These are phyloP conservation scores for Leptopilina myrica DNA, from an alignment of 2,888 invertebrate genomes.

Conservation along the genomic window DNA sequence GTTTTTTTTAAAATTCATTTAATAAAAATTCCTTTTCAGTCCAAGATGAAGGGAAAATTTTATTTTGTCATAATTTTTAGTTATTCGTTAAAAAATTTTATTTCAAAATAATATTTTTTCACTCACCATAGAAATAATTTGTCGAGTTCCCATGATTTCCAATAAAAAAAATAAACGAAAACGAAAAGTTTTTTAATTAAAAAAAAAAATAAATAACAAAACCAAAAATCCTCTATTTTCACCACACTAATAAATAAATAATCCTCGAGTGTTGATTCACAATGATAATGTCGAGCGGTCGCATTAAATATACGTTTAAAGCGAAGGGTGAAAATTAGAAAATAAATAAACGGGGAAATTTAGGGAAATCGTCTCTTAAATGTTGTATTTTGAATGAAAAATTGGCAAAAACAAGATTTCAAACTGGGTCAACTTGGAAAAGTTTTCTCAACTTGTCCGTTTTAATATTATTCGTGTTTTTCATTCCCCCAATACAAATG, in stretches of 20 bases:
- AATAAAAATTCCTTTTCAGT: too few species aligned
- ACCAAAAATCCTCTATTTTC: background rate
- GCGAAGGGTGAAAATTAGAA: constrained; percentile 12
- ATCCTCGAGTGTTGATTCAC: constrained; percentile 28
- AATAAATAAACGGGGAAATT: background rate
- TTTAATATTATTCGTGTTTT: constrained; percentile 64
- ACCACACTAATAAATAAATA: background rate
- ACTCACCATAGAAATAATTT: too few species aligned
- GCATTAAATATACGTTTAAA: constrained; percentile 43
- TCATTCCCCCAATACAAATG: too few species aligned
- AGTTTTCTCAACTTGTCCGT: constrained; percentile 59
- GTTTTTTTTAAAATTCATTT: too few species aligned
- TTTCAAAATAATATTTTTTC: too few species aligned
- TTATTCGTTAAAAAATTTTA: too few species aligned
- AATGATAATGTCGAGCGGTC: background rate
- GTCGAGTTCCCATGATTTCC: too few species aligned
- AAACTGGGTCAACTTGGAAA: constrained; percentile 57
- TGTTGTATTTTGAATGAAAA: background rate
- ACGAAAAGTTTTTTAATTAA: too few species aligned
- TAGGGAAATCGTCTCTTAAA: background rate
- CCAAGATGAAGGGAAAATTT: too few species aligned
- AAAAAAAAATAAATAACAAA: too few species aligned
- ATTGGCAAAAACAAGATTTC: constrained; percentile 25
- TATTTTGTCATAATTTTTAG: too few species aligned
- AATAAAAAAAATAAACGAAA: too few species aligned